Evolutionary conservation across 2,113 vertebrate genomes (phyloP), one percentile per base, ranked within the genome.

Genomic region (Plecturocebus donacophilus): DNA sequence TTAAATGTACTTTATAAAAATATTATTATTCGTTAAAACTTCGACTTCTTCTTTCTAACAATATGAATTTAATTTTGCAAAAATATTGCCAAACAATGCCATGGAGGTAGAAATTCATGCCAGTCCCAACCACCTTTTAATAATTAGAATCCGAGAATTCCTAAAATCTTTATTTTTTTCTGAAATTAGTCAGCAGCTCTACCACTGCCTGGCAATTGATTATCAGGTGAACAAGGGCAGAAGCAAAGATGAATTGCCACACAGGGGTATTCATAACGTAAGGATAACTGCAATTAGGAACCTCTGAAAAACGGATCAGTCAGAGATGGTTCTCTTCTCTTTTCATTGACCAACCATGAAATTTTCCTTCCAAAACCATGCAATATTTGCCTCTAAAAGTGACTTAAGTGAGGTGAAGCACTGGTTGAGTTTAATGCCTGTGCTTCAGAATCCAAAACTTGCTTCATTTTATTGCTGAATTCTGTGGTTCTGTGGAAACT

Each of bases 101-200:
- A 87, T 93, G 68, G 94, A 98, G 96, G 92, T 97, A 91, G 97
- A 98, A 97, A 98, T 98, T 97, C 97, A 97, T 97, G 93, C 86
- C 93, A 0, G 0, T 87, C 49, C 73, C 97, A 98, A 97, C 49
- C 83, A 95, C 79, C 40, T 97, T 98, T 98, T 97, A 98, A 97
- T 98, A 98, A 96, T 98, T 97, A 98, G 96, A 98, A 98, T 91
- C 90, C 85, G 97, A 91, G 71, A 97, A 98, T 97, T 97, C 94
- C 92, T 96, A 92, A 98, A 98, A 97, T 91, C 73, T 96, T 42
- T n/a, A n/a, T n/a, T 97, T 47, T 64, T 71, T 66, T 40, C 83
- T 94, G n/a, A 96, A 96, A 96, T 97, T 95, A 92, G 96, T 76
- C 73, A 95, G 61, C 45, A 94, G 35, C 19, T 87, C 70, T 14